Evolutionary conservation across 1,140 invertebrate genomes (phyloP), one percentile per base, ranked within the genome.

Genomic region (Oryzaephilus surinamensis): DNA sequence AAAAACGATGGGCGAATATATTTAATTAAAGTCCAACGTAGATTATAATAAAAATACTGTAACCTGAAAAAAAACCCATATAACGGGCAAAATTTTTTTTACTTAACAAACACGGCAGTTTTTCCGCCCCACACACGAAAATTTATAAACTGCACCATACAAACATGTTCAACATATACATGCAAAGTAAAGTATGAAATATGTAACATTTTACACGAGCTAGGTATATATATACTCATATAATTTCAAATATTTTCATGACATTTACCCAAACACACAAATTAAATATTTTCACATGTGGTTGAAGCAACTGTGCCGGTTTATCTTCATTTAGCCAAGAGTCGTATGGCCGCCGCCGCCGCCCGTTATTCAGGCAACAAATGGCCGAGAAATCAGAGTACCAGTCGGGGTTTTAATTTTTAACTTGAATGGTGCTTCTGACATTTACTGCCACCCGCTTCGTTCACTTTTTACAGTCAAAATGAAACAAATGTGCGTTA

Each of bases 231-330:
- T n/a, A n/a, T n/a, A n/a, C n/a, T n/a, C n/a, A n/a, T 34, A 46
- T 46, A 52, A 50, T 42, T 50, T 32, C 45, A 51, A 55, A 52
- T 53, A 55, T 49, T 52, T 51, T 44, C 46, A 28, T 53, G 53
- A 53, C 51, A 49, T 45, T 34, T 34, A 38, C 33, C 43, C 51
- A 48, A 43, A 49, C 45, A 48, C n/a, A n/a, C 49, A 50, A 52
- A 56, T 56, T 56, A 50, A 56, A 54, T 56, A 54, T 55, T 51
- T 55, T 40, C 54, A 55, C 51, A 51, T 55, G 54, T 47, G 51
- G 51, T 52, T 39, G 43, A 48, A 48, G 45, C 50, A 52, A 52
- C 48, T 46, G 52, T 33, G 43, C 20, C 41, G 28, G 49, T 55
- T 49, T 54, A 54, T 55, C 51, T 55, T 55, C 54, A 55, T 54